Evolutionary conservation across 1,140 invertebrate species (phyloP).

Genomic region (Trachelipus rathkii): DNA sequence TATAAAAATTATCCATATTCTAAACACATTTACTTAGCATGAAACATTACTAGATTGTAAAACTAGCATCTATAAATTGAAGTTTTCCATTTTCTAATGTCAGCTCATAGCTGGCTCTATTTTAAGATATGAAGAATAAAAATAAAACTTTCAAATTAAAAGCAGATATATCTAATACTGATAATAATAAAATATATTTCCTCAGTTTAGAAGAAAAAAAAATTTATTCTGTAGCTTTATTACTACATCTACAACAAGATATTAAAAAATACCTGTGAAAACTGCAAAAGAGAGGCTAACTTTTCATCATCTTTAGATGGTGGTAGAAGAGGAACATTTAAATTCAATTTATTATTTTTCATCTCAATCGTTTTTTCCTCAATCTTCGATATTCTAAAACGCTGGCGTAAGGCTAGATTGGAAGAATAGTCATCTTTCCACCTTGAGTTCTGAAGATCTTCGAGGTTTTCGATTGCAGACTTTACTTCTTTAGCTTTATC

Average conservation of each 20-base stretch:
- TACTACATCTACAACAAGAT: not conserved
- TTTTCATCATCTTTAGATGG: slow-evolving; percentile 32
- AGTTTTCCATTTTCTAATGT: too few relatives aligned
- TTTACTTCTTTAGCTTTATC: slow-evolving; percentile 65
- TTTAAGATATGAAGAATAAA: too few relatives aligned
- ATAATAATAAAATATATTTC: not conserved
- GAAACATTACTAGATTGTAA: too few relatives aligned
- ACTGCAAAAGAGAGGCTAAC: slow-evolving; percentile 34
- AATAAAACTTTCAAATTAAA: not conserved
- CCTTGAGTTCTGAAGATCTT: slow-evolving; percentile 69
- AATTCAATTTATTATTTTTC: slow-evolving; percentile 24
- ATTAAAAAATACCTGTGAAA: slow-evolving; percentile 24
- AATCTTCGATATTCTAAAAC: slow-evolving; percentile 17
- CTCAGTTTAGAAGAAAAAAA: not conserved
- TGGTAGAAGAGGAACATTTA: slow-evolving; percentile 34
- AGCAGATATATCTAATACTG: not conserved
- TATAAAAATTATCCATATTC: too few relatives aligned
- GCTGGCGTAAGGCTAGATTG: slow-evolving; percentile 23
- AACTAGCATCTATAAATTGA: too few relatives aligned
- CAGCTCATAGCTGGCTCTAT: too few relatives aligned
- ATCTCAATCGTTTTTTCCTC: slow-evolving; percentile 26
- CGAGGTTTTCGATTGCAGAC: slow-evolving; percentile 66
- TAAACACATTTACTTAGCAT: too few relatives aligned
- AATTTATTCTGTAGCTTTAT: not conserved
- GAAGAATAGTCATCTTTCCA: slow-evolving; percentile 29